A percentile compares a stretch with the other conserved stretches of the same genome.
phyloP scores from a whole-genome alignment of 37 sponge, comb jelly and placozoan genomes.

The Mnemiopsis leidyi region DNA sequence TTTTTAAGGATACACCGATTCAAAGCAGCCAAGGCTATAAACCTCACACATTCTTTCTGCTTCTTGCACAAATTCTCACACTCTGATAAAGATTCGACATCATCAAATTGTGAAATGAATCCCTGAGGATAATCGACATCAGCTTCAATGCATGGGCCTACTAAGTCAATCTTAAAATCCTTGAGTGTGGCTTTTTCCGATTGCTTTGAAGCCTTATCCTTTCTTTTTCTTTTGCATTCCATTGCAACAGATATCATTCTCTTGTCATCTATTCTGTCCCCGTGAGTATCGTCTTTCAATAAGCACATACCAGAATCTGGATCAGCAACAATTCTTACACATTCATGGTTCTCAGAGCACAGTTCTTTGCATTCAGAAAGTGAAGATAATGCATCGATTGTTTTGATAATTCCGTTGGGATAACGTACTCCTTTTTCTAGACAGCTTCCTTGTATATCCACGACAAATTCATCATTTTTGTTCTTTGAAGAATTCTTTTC shows the following conservation, averaged over 20 bases:
- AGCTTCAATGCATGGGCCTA: too few relatives aligned
- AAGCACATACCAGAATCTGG: not conserved
- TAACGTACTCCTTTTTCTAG: not conserved
- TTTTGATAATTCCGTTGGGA: not conserved
- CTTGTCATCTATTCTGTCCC: too few relatives aligned
- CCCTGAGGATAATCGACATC: not conserved
- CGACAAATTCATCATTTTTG: not conserved
- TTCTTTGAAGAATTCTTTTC: not conserved
- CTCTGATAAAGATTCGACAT: not conserved
- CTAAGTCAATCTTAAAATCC: too few relatives aligned
- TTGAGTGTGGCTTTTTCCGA: not conserved
- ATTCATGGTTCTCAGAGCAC: not conserved
- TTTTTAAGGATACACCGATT: not conserved
- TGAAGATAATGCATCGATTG: not conserved
- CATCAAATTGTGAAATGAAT: not conserved
- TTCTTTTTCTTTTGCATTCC: not conserved
- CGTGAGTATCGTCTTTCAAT: not conserved
- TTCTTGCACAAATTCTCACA: not conserved
- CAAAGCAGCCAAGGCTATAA: not conserved
- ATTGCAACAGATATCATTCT: not conserved
- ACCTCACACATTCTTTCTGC: not conserved
- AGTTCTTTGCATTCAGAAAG: not conserved
- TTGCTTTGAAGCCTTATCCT: not conserved
- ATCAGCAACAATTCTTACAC: conserved; percentile 11
- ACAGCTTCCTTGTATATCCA: not conserved